Evolutionary conservation across 2,888 invertebrate genomes (phyloP), one percentile per base, ranked within the genome.

Genomic region (Melanotus villosus): DNA sequence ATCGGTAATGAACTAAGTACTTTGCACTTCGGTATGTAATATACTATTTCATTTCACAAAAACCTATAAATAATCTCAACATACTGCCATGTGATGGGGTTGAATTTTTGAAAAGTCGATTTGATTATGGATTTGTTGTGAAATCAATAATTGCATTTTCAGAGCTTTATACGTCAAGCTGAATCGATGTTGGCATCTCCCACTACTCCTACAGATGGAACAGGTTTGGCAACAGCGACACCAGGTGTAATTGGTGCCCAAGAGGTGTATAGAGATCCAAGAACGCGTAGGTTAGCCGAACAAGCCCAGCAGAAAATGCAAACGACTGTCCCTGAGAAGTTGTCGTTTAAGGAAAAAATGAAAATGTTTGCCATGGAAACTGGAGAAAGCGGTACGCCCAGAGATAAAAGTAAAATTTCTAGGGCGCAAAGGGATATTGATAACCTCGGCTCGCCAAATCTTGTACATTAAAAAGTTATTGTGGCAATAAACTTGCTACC

Each of bases 261-360:
- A 87, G 99, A 99, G 87, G 95, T 99, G 62, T 99, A 99, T 87
- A 91, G 97, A 79, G 98, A 98, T 87, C 98, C 98, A 9, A 89
- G 98, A 75, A 89, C 92, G 78, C 91, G 93, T 66, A 92, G 96
- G n/a, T 86, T 97, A 76, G 95, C 95, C 1, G 94, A 95, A 84
- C 90, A 91, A 79, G 86, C 85, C 5, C 84, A 85, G 59, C 89
- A 90, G 72, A 89, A 91, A 75, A 89, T 90, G 77, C 89, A 86
- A 69, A 87, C 87, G 63, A 90, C 91, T 65, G 90, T 94, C 72
- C 96, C 96, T 1, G 98, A 98, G 83, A 96, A 97, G 80, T 89
- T 99, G 71, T 96, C 96, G 66, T 99, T 99, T 86, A 94, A 97
- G 84, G 99, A 99, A 85, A 99, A 99, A 86, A 99, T 99, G 98